These are phyloP conservation scores for Crocallis elinguaria DNA, from an alignment of 2,888 invertebrate species.

Conservation along the genomic window DNA sequence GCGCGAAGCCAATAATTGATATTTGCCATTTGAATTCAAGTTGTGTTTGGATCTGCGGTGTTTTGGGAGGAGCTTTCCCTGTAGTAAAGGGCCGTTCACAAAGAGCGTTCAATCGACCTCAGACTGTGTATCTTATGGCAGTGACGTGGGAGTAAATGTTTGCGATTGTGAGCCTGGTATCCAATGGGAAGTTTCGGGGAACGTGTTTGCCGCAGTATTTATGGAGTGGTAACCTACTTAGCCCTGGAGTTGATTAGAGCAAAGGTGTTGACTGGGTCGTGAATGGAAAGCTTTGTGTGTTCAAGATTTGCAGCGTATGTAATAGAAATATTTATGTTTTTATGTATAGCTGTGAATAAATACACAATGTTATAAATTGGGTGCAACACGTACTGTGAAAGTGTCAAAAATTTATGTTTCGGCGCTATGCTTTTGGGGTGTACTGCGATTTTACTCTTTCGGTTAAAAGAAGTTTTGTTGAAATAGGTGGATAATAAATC, in stretches of 20 bases:
- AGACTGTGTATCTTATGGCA: slow-evolving; percentile 61
- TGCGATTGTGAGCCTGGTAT: slow-evolving; percentile 39
- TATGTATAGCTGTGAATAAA: background rate
- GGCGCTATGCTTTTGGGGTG: too few relatives aligned
- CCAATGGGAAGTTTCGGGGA: slow-evolving; percentile 45
- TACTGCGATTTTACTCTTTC: too few relatives aligned
- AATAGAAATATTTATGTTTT: background rate
- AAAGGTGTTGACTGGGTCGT: slow-evolving; percentile 20
- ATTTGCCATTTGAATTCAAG: slow-evolving; percentile 72
- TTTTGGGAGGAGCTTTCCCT: slow-evolving; percentile 27
- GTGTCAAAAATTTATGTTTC: too few relatives aligned
- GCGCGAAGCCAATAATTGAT: slow-evolving; percentile 39
- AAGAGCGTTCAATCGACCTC: slow-evolving; percentile 59
- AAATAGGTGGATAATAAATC: too few relatives aligned
- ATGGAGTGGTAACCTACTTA: slow-evolving; percentile 44
- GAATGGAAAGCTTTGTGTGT: slow-evolving; percentile 5
- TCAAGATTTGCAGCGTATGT: slow-evolving; percentile 11
- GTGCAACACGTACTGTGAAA: too few relatives aligned
- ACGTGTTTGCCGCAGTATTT: slow-evolving; percentile 45
- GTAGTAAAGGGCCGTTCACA: slow-evolving; percentile 55
- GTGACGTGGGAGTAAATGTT: slow-evolving; percentile 59
- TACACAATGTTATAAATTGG: too few relatives aligned
- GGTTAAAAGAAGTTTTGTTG: too few relatives aligned
- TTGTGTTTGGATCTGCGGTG: slow-evolving; percentile 50
- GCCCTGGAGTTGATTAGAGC: slow-evolving; percentile 37